Conservation (phyloP, 2,888 invertebrate genomes). For the Tipula lateralis region DNA sequence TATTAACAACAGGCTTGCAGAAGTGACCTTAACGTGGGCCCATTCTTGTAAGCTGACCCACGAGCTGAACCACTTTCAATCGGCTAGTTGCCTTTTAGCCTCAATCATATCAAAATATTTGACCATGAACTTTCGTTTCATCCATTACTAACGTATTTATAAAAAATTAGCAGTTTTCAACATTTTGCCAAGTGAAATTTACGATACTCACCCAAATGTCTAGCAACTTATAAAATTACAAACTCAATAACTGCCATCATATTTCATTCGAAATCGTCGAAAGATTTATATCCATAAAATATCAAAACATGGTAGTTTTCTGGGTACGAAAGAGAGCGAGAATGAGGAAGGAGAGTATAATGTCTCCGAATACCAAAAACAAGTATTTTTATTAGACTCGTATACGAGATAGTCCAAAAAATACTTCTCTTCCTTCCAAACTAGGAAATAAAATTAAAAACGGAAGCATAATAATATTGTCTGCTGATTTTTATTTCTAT, state of each 20-base stretch:
- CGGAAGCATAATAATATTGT: slow-evolving; percentile 19
- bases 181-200: not conserved
- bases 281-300: not conserved
- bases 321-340: not conserved
- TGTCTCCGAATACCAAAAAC: not conserved
- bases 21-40: too few species aligned
- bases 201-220: not conserved
- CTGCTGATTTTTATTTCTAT: slow-evolving; percentile 9
- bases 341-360: not conserved
- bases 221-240: not conserved
- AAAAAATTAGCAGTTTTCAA: not conserved
- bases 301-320: not conserved
- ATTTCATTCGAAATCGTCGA: not conserved
- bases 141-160: too few species aligned
- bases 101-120: too few species aligned
- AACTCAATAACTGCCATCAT: not conserved
- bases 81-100: too few species aligned
- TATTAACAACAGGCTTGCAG: too few species aligned
- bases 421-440: not conserved
- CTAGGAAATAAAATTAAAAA: not conserved
- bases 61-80: too few species aligned
- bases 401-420: not conserved
- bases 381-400: not conserved
- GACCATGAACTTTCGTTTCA: not conserved
- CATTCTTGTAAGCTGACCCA: too few species aligned